A percentile compares a stretch with the other conserved stretches of the same genome.
These are phyloP conservation scores for Nilaparvata lugens DNA, from an alignment of 1,140 invertebrate genomes.

Conservation along the genomic window DNA sequence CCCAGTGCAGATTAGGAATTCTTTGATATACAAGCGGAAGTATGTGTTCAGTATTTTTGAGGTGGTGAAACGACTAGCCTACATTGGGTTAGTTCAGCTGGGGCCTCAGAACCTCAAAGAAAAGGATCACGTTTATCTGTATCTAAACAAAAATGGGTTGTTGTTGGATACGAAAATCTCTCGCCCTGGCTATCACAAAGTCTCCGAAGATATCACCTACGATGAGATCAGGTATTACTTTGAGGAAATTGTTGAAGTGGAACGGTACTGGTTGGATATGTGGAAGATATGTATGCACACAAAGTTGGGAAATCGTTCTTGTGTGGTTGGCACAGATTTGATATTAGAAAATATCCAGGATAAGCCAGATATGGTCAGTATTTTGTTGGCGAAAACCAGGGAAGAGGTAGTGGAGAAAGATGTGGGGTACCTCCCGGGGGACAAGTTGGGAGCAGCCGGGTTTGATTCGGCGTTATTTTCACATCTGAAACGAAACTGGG, in stretches of 20 bases:
- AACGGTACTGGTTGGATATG: slow-evolving; percentile 65
- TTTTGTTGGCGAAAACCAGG: slow-evolving; percentile 35
- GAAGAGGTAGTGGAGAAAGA: slow-evolving; percentile 40
- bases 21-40: slow-evolving; percentile 47
- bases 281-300: slow-evolving; percentile 58
- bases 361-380: slow-evolving; percentile 40
- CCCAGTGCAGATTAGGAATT: slow-evolving; percentile 41
- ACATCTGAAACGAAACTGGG: slow-evolving; percentile 61
- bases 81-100: slow-evolving; percentile 61
- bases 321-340: slow-evolving; percentile 39
- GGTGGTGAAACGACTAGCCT: slow-evolving; percentile 45
- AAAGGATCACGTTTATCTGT: slow-evolving; percentile 61
- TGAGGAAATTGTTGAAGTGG: slow-evolving; percentile 42
- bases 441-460: slow-evolving; percentile 60
- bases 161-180: slow-evolving; percentile 58
- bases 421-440: slow-evolving; percentile 55
- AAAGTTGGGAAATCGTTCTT: slow-evolving; percentile 40
- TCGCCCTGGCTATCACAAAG: slow-evolving; percentile 48
- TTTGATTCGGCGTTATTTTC: slow-evolving; percentile 58
- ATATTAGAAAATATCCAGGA: slow-evolving; percentile 40
- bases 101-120: slow-evolving; percentile 54
- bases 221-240: slow-evolving; percentile 46
- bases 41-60: slow-evolving; percentile 52
- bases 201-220: slow-evolving; percentile 47
- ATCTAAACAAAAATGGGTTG: slow-evolving; percentile 50